phyloP scores from a whole-genome alignment of 2,797 vertebrate species.

The Arrhamphus sclerolepis region DNA sequence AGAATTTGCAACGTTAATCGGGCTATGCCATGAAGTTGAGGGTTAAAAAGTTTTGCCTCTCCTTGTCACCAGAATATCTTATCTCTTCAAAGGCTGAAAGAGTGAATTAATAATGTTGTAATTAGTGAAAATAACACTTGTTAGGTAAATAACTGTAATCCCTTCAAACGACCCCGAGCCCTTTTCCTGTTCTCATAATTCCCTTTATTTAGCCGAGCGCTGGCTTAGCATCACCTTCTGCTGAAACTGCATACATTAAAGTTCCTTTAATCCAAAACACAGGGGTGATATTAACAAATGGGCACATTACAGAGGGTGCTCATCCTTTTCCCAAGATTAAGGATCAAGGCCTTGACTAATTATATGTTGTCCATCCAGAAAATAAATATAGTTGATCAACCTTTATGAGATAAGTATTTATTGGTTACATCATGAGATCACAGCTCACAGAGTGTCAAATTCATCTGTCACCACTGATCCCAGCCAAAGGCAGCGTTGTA shows the following conservation, averaged over 20 bases:
- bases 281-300: conserved; percentile 46
- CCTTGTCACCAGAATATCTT: conserved; percentile 57
- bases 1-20: conserved; percentile 76
- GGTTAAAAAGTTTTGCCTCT: conserved; percentile 69
- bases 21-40: conserved; percentile 53
- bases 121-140: conserved; percentile 66
- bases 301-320: conserved; percentile 41
- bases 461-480: conserved; percentile 38
- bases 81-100: conserved; percentile 50
- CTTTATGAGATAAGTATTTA: conserved; percentile 62
- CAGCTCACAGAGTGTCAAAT: conserved; percentile 41
- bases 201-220: conserved; percentile 57
- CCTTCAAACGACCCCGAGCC: conserved; percentile 63
- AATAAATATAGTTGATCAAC: conserved; percentile 62
- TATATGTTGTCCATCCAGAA: conserved; percentile 58
- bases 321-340: conserved; percentile 58
- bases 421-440: conserved; percentile 48
- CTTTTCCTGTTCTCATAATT: conserved; percentile 61
- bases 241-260: conserved; percentile 66
- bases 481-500: conserved; percentile 19
- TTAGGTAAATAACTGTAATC: conserved; percentile 72
- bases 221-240: conserved; percentile 64
- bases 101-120: conserved; percentile 61
- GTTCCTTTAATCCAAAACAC: conserved; percentile 62
- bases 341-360: conserved; percentile 55